Percentiles rank a stretch among this genome's conserved stretches.
phyloP scores from a whole-genome alignment of 2,797 vertebrate genomes.

The Balearica regulorum region DNA sequence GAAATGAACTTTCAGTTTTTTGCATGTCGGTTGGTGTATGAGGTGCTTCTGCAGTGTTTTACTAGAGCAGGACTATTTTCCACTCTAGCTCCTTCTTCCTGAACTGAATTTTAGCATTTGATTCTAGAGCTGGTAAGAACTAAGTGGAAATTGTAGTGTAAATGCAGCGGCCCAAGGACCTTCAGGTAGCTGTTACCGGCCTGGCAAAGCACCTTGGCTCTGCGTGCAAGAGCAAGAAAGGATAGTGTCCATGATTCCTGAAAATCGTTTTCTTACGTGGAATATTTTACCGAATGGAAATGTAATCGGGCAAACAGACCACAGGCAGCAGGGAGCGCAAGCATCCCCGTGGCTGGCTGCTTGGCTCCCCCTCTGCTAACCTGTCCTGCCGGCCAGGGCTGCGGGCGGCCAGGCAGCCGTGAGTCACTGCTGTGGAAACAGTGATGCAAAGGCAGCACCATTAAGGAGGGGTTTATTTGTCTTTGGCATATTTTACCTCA shows the following conservation, averaged over 20 bases:
- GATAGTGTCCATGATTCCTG: background rate
- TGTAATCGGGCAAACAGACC: background rate
- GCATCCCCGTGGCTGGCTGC: background rate
- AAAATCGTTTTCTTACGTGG: background rate
- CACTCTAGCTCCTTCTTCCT: background rate
- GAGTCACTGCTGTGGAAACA: slow-evolving; percentile 14
- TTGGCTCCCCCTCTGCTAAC: background rate
- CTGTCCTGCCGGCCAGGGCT: background rate
- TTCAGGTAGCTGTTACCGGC: background rate
- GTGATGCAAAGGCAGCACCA: background rate
- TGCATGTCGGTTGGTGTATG: background rate
- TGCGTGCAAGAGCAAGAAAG: background rate
- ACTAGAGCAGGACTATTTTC: background rate
- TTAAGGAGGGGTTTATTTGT: background rate
- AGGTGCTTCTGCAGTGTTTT: background rate
- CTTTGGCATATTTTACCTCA: background rate
- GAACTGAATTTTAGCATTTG: background rate
- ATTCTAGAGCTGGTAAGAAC: background rate
- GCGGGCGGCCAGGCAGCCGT: background rate
- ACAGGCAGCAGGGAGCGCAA: background rate
- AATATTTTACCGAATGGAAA: background rate
- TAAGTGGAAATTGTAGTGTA: slow-evolving; percentile 26
- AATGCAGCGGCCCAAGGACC: background rate
- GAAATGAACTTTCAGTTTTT: background rate
- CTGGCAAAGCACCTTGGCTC: background rate